These are phyloP conservation scores for Coturnix japonica DNA, from an alignment of 2,113 vertebrate genomes.

Conservation along the genomic window DNA sequence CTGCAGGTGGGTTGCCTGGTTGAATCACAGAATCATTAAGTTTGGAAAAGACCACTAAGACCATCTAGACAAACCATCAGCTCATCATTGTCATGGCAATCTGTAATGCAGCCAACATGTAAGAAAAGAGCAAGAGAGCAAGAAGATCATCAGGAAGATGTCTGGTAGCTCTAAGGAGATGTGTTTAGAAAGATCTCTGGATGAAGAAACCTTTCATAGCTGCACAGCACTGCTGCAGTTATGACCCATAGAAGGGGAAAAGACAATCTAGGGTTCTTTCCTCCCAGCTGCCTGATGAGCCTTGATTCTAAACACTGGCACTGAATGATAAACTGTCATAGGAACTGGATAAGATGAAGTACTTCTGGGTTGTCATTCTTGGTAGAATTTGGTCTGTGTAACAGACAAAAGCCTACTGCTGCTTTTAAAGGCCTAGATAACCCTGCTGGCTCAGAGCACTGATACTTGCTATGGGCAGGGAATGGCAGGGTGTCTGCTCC, in stretches of 20 bases:
- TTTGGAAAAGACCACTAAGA: too few species aligned
- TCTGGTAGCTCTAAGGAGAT: neutral
- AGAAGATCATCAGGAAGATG: neutral
- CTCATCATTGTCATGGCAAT: too few species aligned
- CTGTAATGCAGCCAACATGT: neutral
- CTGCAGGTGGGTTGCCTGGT: fast-evolving
- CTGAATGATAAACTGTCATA: neutral
- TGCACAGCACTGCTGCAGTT: neutral
- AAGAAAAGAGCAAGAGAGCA: neutral
- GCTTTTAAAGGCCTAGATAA: neutral
- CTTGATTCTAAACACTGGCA: neutral
- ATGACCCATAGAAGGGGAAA: neutral
- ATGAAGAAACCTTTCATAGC: neutral
- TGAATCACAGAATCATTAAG: too few species aligned
- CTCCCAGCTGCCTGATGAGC: neutral
- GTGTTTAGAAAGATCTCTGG: neutral
- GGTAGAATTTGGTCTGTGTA: neutral
- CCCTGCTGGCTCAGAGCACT: neutral
- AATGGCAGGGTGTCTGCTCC: neutral
- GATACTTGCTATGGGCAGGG: neutral
- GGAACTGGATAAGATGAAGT: neutral
- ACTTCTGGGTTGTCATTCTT: neutral
- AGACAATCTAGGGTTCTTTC: neutral
- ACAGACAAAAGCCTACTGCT: neutral
- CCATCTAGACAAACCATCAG: too few species aligned